Conservation (phyloP, 2,888 invertebrate genomes). For the Athripsodes cinereus region DNA sequence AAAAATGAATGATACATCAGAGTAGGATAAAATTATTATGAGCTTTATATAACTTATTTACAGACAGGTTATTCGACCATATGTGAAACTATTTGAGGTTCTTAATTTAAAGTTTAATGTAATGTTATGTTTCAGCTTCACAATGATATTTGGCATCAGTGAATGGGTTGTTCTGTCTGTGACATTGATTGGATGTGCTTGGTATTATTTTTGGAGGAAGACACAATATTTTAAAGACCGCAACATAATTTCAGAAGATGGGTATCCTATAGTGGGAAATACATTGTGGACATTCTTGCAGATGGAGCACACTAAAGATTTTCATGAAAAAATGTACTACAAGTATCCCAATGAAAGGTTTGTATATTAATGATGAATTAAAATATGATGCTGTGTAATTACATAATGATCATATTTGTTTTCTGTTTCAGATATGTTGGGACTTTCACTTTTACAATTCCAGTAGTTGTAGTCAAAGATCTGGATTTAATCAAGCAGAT, state of each 20-base stretch:
- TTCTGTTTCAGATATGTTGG: conserved; percentile 27
- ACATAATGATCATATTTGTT: neutral
- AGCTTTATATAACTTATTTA: too few species aligned
- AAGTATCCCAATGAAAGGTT: conserved; percentile 17
- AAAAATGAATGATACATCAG: too few species aligned
- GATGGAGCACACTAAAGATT: conserved; percentile 15
- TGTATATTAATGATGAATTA: neutral
- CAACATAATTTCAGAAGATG: conserved; percentile 12
- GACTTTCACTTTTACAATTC: conserved; percentile 30
- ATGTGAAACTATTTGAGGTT: too few species aligned
- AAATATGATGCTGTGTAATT: too few species aligned
- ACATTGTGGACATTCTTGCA: conserved; percentile 13
- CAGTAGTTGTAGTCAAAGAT: conserved; percentile 31
- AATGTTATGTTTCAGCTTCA: neutral
- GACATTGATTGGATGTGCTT: neutral
- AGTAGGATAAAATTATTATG: too few species aligned
- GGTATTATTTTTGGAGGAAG: conserved; percentile 10
- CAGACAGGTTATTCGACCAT: too few species aligned
- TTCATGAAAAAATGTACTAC: conserved; percentile 8
- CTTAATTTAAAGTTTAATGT: too few species aligned
- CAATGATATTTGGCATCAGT: conserved; percentile 4
- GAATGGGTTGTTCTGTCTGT: conserved; percentile 8
- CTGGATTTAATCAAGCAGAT: conserved; percentile 33
- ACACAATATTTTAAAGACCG: conserved; percentile 16
- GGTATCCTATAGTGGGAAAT: conserved; percentile 26